Evolutionary conservation across 1,140 invertebrate genomes (phyloP).

Genomic region (Drosophila orena): DNA sequence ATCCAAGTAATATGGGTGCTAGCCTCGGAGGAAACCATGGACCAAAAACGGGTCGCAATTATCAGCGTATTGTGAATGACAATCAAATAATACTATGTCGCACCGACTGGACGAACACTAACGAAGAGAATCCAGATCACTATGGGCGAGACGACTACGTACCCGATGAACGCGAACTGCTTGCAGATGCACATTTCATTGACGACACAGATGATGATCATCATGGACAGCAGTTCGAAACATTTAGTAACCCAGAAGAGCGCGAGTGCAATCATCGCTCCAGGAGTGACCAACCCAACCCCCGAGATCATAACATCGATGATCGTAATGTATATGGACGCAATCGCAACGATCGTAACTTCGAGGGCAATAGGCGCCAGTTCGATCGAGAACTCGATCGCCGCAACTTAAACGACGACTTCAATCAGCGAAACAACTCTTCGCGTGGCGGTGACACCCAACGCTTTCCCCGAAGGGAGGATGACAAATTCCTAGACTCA

Average conservation of each 20-base stretch:
- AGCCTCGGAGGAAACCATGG: neutral
- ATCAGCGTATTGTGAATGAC: slow-evolving; percentile 35
- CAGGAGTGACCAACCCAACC: neutral
- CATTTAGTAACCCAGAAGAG: neutral
- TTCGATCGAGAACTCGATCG: slow-evolving; percentile 11
- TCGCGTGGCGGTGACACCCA: neutral
- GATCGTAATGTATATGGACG: slow-evolving; percentile 16
- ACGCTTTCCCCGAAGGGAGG: neutral
- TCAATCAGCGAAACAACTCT: slow-evolving; percentile 9
- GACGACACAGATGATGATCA: slow-evolving; percentile 1
- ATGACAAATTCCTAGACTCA: slow-evolving; percentile 3
- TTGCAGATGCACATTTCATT: neutral
- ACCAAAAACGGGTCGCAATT: slow-evolving; percentile 11
- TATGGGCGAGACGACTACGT: no score
- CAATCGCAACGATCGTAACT: slow-evolving; percentile 10
- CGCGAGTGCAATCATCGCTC: neutral
- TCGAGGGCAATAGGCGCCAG: slow-evolving; percentile 2
- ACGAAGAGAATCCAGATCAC: neutral
- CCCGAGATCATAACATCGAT: neutral
- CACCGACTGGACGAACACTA: slow-evolving; percentile 18
- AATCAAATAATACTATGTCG: slow-evolving; percentile 34
- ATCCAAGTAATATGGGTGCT: neutral
- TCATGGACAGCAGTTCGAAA: neutral
- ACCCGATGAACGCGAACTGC: neutral
- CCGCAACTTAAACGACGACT: slow-evolving; percentile 12